Conservation (phyloP, 1,140 invertebrate species). For the Pararge aegeria region DNA sequence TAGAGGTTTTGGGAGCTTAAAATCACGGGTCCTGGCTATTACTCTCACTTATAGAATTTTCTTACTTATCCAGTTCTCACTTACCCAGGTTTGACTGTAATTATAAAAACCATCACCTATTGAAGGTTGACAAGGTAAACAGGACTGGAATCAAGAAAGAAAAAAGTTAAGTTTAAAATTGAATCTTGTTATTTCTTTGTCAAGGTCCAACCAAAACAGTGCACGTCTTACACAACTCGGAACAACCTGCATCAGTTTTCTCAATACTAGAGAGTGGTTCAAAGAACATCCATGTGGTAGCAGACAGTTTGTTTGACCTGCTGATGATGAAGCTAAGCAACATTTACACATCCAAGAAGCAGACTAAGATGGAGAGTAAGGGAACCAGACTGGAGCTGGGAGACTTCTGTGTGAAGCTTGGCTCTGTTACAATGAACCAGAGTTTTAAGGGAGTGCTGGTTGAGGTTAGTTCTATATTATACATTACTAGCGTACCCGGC, state of each 20-base stretch:
- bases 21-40: no score
- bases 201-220: constrained; percentile 86
- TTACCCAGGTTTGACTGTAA: no score
- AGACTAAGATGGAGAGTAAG: constrained; percentile 94
- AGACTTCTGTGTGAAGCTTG: constrained; percentile 97
- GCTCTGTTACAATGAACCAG: constrained; percentile 94
- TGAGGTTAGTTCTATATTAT: constrained; percentile 83
- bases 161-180: no score
- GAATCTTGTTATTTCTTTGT: no score
- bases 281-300: constrained; percentile 91
- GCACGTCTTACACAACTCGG: constrained; percentile 96
- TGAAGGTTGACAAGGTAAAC: no score
- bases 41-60: no score
- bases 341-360: constrained; percentile 94
- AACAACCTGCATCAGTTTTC: constrained; percentile 96
- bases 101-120: no score
- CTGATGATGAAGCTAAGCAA: constrained; percentile 93
- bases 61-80: no score
- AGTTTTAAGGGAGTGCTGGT: constrained; percentile 97
- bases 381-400: constrained; percentile 95
- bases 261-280: constrained; percentile 93
- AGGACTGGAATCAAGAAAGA: no score
- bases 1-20: no score
- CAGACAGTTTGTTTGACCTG: constrained; percentile 94
- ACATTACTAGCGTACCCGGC: neutral